Evolutionary conservation across 2,797 vertebrate species (phyloP), one percentile per base, ranked within the genome.

Genomic region (Protonibea diacanthus): DNA sequence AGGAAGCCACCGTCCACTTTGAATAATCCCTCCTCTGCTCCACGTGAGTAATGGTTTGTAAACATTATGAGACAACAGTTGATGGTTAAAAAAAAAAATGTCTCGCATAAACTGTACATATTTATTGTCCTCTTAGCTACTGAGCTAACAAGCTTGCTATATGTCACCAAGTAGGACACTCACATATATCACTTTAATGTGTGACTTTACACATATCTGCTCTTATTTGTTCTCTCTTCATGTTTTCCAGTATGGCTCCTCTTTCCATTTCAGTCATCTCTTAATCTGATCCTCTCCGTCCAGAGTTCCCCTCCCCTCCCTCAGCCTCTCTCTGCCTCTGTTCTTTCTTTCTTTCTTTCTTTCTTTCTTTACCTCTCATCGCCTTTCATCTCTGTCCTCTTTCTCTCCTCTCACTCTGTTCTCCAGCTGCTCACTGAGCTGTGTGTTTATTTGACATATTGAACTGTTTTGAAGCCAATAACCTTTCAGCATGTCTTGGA

Each of bases 361-460:
- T 3, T 52, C 57, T 59, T 71, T 74, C 73, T 78, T 57, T 70
- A 4, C 42, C 27, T 65, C 17, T 51, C 59, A 11, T 63, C 17
- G 13, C 53, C 70, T 86, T 87, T 82, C 48, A 80, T 85, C 78
- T 79, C 61, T 70, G 51, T 82, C 82, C 68, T 62, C 23, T 23
- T n/a, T 23, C 27, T 65, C 55, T 62, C 20, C 53, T 67, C 69
- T 68, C 69, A 20, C 71, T 83, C 71, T 84, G 81, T 86, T 81
- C 75, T 82, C 71, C 83, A 55, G 85, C 83, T 91, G 89, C 81
- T 86, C 86, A 83, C 73, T 83, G 78, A 88, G 76, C 86, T 82
- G 67, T 91, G 88, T 88, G 88, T 79, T 92, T 77, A 92, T 90
- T 81, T 92, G 93, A 93, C 92, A 93, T 91, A 90, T 92, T 85